Evolutionary conservation across 2,888 invertebrate species (phyloP).

Genomic region (Orthosia gracilis): DNA sequence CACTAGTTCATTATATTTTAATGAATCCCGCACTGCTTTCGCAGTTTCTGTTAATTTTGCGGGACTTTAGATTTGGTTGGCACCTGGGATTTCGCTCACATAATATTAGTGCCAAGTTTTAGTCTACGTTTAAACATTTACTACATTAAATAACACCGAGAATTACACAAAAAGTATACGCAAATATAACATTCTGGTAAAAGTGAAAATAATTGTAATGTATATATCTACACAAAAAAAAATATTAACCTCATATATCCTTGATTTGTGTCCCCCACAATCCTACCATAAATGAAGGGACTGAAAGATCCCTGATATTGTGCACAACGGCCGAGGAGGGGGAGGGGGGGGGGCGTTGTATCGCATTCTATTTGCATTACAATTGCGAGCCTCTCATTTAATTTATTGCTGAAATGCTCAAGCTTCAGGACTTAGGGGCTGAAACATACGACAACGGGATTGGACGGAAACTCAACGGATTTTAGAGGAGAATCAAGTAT

Average conservation of each 20-base stretch:
- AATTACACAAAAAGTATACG: neutral
- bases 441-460: neutral
- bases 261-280: neutral
- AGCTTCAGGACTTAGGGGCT: constrained; percentile 35
- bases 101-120: neutral
- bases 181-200: neutral
- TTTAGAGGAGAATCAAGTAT: neutral
- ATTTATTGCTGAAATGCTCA: constrained; percentile 52
- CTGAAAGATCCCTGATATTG: constrained; percentile 2
- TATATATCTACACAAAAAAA: neutral
- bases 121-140: neutral
- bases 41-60: constrained; percentile 27
- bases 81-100: neutral
- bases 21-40: constrained; percentile 33
- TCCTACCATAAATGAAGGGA: neutral
- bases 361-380: constrained; percentile 59
- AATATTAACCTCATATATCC: neutral
- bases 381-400: constrained; percentile 51
- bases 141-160: neutral
- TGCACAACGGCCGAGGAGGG: neutral
- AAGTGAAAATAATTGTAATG: neutral
- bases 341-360: neutral
- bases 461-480: neutral
- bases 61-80: neutral
- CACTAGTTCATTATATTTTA: constrained; percentile 42